phyloP scores from a whole-genome alignment of 2,888 invertebrate species.

The Drosophila anomelani region DNA sequence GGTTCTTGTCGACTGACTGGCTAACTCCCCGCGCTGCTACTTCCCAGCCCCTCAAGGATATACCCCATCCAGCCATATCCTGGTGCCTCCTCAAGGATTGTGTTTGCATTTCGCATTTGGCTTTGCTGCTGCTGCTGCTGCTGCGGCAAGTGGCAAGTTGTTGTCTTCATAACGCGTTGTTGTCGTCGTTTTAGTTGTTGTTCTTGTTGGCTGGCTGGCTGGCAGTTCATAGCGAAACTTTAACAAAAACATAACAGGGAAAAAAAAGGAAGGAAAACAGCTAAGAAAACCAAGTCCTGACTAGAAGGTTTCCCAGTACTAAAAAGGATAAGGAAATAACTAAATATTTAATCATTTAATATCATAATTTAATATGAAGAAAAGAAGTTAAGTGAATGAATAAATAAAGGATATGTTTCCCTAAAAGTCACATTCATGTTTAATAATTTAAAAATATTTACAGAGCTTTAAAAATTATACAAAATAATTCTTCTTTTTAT shows the following conservation, averaged over 20 bases:
- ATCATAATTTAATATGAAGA: too few relatives aligned
- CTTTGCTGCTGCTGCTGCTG: slow-evolving; percentile 28
- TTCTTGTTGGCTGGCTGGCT: slow-evolving; percentile 19
- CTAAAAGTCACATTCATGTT: too few relatives aligned
- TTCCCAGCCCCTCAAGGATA: slow-evolving; percentile 10
- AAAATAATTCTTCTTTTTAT: too few relatives aligned
- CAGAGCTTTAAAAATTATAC: too few relatives aligned
- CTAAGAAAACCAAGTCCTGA: background rate
- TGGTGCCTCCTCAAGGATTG: slow-evolving; percentile 21
- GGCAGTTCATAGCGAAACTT: slow-evolving; percentile 45
- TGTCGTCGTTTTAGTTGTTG: slow-evolving; percentile 36
- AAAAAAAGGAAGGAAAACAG: background rate
- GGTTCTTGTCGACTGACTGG: slow-evolving; percentile 24
- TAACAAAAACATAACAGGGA: slow-evolving; percentile 17
- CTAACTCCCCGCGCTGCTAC: slow-evolving; percentile 15
- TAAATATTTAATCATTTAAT: background rate
- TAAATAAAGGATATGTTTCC: too few relatives aligned
- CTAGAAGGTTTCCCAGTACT: background rate
- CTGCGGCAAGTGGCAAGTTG: slow-evolving; percentile 44
- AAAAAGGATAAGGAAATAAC: background rate
- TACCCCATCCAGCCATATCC: background rate
- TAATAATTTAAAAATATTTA: too few relatives aligned
- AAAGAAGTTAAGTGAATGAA: too few relatives aligned
- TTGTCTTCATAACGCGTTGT: slow-evolving; percentile 56
- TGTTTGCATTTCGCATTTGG: slow-evolving; percentile 73